These are phyloP conservation scores for Vannuccia rotundouncinata DNA, from an alignment of 2,888 invertebrate species.

Conservation along the genomic window DNA sequence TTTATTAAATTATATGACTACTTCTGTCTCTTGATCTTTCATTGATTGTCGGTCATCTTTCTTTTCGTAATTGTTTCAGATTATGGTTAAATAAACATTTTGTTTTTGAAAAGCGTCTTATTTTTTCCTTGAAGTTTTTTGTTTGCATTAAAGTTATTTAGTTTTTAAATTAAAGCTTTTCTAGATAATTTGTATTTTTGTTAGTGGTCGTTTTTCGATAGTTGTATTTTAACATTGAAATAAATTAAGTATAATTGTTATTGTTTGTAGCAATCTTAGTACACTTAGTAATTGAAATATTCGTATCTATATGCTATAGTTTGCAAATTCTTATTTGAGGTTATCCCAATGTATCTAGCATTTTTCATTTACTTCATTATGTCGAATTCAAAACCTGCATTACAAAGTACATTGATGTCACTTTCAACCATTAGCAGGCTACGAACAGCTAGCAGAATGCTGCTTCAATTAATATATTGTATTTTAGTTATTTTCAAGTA, in stretches of 20 bases:
- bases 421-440: too few species aligned
- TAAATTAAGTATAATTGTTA: not conserved
- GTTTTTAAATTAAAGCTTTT: not conserved
- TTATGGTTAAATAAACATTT: slow-evolving; percentile 26
- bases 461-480: too few species aligned
- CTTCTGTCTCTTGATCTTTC: not conserved
- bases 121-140: not conserved
- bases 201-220: not conserved
- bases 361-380: too few species aligned
- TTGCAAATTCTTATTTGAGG: too few species aligned
- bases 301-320: too few species aligned
- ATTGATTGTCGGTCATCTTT: slow-evolving; percentile 17
- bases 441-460: too few species aligned
- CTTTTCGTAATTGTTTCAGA: slow-evolving; percentile 19
- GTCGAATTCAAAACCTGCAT: too few species aligned
- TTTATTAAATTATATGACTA: not conserved
- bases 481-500: too few species aligned
- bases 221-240: not conserved
- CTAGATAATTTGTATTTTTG: not conserved
- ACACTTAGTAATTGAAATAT: too few species aligned
- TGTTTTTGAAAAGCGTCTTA: not conserved
- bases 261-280: too few species aligned
- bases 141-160: not conserved
- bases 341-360: too few species aligned
- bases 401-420: too few species aligned